Conservation (phyloP, 2,113 vertebrate species). For the Tichodroma muraria region DNA sequence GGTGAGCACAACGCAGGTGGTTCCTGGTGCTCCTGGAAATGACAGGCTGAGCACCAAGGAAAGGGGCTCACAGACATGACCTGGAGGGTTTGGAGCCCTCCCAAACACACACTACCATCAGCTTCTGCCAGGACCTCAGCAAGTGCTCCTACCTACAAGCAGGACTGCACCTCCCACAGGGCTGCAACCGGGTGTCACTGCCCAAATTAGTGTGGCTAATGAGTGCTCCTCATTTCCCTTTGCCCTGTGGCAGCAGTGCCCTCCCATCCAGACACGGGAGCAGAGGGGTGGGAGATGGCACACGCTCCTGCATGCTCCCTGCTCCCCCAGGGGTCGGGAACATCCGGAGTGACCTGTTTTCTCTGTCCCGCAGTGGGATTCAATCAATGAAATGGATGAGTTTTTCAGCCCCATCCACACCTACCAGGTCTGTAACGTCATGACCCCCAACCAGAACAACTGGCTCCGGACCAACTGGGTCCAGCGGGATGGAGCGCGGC, state of each 20-base stretch:
- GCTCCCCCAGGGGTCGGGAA: fast-evolving
- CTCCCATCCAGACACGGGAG: neutral
- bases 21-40: neutral
- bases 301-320: no score
- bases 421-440: conserved; percentile 97
- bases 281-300: neutral
- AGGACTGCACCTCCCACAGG: neutral
- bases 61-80: neutral
- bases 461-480: conserved; percentile 94
- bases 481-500: conserved; percentile 82
- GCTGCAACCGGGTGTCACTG: neutral
- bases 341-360: neutral
- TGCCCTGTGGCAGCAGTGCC: neutral
- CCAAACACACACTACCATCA: neutral
- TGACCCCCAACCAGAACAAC: conserved; percentile 97
- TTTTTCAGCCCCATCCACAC: conserved; percentile 95
- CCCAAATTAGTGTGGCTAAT: neutral
- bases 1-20: fast-evolving
- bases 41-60: neutral
- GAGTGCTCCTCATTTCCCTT: neutral
- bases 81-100: neutral
- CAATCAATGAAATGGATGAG: conserved; percentile 96
- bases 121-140: neutral
- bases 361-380: conserved; percentile 84
- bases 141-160: fast-evolving